Evolutionary conservation across 2,113 vertebrate species (phyloP).

Genomic region (Oreochromis niloticus): DNA sequence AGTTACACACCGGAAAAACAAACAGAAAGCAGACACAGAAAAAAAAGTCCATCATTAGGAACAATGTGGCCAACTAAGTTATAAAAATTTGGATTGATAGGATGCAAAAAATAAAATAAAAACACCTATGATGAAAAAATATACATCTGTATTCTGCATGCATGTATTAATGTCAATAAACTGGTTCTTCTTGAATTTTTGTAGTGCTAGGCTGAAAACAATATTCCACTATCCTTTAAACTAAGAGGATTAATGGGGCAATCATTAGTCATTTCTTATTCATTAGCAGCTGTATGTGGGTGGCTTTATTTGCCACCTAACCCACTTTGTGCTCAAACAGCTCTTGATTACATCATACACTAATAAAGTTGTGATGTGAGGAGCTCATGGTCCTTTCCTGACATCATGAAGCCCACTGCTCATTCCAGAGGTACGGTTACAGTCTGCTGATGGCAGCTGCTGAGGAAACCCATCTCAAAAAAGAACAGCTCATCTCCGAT

Average conservation of each 20-base stretch:
- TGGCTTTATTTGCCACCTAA: neutral
- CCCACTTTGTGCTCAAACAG: slow-evolving; percentile 1
- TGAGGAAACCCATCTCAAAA: neutral
- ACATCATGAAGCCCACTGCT: slow-evolving; percentile 28
- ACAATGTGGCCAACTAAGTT: neutral
- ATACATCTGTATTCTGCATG: neutral
- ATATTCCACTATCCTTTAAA: neutral
- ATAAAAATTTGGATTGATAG: neutral
- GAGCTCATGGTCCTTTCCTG: neutral
- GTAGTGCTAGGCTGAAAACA: neutral
- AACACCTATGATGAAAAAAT: neutral
- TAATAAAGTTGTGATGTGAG: neutral
- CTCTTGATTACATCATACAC: slow-evolving; percentile 5
- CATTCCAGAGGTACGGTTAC: slow-evolving; percentile 4
- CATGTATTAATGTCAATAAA: neutral
- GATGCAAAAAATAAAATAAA: neutral
- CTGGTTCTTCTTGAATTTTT: neutral
- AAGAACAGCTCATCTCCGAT: neutral
- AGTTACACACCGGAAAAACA: neutral
- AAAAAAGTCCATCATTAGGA: neutral
- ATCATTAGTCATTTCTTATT: neutral
- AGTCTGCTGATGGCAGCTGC: neutral
- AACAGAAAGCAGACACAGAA: neutral
- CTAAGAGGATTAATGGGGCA: neutral
- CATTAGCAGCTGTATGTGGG: neutral